These are phyloP conservation scores for Xestia rhomboidea DNA, from an alignment of 2,888 invertebrate species.

Conservation along the genomic window DNA sequence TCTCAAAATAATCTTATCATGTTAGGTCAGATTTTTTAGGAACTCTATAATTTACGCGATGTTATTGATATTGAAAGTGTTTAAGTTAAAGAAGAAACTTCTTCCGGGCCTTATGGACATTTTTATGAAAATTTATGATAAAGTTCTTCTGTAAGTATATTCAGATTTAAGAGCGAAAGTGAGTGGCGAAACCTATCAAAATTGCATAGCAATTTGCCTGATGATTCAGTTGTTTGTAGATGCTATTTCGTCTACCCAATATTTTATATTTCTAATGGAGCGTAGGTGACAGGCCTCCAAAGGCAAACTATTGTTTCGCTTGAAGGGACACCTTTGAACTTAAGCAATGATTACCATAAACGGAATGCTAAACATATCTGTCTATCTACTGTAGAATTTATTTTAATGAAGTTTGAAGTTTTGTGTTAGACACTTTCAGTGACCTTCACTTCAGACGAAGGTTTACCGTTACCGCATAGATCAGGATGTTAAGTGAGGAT, in stretches of 20 bases:
- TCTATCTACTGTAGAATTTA: conserved; percentile 18
- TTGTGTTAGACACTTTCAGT: conserved; percentile 8
- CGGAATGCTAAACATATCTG: conserved; percentile 37
- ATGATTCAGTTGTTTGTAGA: conserved; percentile 68
- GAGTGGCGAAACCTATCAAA: not conserved
- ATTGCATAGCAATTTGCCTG: conserved; percentile 30
- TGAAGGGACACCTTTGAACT: conserved; percentile 79
- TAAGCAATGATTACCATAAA: conserved; percentile 70
- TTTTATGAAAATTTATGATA: not conserved
- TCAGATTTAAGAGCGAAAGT: not conserved
- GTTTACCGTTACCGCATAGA: not conserved
- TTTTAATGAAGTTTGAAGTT: conserved; percentile 9
- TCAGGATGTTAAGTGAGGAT: not conserved
- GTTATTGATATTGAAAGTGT: not conserved
- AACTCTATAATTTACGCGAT: not conserved
- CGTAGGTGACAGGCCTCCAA: conserved; percentile 68
- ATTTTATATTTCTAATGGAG: conserved; percentile 66
- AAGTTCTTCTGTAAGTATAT: not conserved
- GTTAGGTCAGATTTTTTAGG: conserved; percentile 64
- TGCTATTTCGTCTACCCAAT: conserved; percentile 67
- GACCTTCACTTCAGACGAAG: not conserved
- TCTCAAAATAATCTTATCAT: conserved; percentile 67
- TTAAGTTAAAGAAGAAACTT: not conserved
- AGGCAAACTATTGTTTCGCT: conserved; percentile 69
- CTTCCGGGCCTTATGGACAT: not conserved